Evolutionary conservation across 2,797 vertebrate species (phyloP).

Genomic region (Kryptopterus vitreolus): DNA sequence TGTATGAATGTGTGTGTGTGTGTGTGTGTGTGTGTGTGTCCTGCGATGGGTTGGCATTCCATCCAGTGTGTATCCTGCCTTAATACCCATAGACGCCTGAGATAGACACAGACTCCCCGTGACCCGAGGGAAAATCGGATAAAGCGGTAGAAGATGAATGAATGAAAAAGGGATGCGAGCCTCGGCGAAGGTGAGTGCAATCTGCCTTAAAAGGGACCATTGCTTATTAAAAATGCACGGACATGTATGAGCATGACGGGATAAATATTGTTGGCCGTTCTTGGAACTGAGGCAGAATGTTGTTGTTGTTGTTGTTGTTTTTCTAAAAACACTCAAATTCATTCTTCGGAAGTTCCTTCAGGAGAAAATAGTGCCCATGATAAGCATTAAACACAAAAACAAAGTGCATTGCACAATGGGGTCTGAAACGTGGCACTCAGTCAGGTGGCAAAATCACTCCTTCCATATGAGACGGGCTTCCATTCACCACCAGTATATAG

Average conservation of each 20-base stretch:
- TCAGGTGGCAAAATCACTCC: conserved; percentile 29
- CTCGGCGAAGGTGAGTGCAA: background rate
- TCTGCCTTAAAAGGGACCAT: background rate
- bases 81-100: too few species aligned
- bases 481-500: conserved; percentile 31
- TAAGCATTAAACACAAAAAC: background rate
- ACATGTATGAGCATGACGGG: background rate
- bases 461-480: conserved; percentile 27
- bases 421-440: background rate
- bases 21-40: too few species aligned
- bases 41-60: too few species aligned
- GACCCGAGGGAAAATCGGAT: too few species aligned
- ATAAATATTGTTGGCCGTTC: background rate
- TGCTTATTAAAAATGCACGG: background rate
- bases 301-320: background rate
- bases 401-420: background rate
- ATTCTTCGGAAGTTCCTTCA: background rate
- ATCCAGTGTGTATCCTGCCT: too few species aligned
- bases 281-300: background rate
- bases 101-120: too few species aligned
- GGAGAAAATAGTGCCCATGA: too few species aligned
- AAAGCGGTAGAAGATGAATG: background rate
- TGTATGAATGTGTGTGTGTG: too few species aligned
- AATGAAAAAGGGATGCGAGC: background rate
- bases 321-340: background rate